Evolutionary conservation across 2,888 invertebrate species (phyloP).

Genomic region (Chalcis sispes): DNA sequence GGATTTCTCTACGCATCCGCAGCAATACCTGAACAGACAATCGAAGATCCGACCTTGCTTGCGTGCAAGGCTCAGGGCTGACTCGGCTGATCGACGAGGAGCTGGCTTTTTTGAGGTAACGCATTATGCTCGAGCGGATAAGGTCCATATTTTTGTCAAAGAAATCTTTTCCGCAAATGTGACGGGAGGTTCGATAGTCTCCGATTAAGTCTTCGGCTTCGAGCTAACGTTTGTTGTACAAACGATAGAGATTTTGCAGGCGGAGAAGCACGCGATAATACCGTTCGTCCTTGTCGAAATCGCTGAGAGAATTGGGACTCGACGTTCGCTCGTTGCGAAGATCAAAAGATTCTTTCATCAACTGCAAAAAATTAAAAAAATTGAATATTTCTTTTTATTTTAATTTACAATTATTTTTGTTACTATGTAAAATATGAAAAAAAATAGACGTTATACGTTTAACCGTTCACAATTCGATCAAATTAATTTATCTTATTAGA

Average conservation of each 20-base stretch:
- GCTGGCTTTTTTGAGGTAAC: slow-evolving; percentile 19
- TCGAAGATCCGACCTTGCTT: slow-evolving; percentile 7
- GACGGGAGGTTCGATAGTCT: slow-evolving; percentile 1
- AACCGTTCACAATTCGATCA: no score
- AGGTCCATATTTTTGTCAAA: background rate
- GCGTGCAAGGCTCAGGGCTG: slow-evolving; percentile 25
- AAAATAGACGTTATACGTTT: no score
- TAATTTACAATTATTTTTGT: no score
- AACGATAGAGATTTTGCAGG: slow-evolving; percentile 26
- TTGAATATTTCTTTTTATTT: no score
- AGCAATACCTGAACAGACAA: background rate
- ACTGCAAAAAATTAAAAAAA: slow-evolving; percentile 28
- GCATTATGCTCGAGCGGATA: background rate
- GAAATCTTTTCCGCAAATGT: background rate
- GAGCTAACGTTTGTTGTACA: slow-evolving; percentile 26
- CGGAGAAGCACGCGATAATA: slow-evolving; percentile 37
- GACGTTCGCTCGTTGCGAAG: background rate
- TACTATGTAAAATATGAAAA: no score
- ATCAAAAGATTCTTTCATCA: slow-evolving; percentile 14
- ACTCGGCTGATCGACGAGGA: slow-evolving; percentile 43
- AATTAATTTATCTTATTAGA: no score
- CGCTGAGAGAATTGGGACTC: slow-evolving; percentile 21
- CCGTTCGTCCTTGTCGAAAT: slow-evolving; percentile 40
- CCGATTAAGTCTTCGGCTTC: no score
- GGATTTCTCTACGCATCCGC: slow-evolving; percentile 2